Evolutionary conservation across 2,888 invertebrate species (phyloP).

Genomic region (Drosophila tripunctata): DNA sequence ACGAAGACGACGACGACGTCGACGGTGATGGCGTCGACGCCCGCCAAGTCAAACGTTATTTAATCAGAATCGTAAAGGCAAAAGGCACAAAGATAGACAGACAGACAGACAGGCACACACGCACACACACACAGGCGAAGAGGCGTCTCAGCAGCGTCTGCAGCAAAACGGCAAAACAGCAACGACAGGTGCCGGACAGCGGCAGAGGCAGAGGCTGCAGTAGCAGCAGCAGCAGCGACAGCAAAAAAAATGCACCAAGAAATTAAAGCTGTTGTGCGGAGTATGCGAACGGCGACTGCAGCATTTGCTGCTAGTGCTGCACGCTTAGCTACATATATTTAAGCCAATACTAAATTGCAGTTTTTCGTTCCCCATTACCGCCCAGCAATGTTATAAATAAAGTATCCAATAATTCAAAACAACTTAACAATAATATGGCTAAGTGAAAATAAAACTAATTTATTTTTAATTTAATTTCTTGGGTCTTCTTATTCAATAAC

Average conservation of each 20-base stretch:
- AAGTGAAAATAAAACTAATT: no score
- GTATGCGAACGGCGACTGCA: slow-evolving; percentile 51
- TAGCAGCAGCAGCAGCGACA: slow-evolving; percentile 1
- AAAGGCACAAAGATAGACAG: slow-evolving; percentile 45
- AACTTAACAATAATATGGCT: no score
- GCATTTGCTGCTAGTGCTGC: background rate
- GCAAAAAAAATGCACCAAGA: slow-evolving; percentile 61
- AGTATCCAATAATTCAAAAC: no score
- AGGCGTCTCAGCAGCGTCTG: slow-evolving; percentile 50
- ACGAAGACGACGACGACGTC: slow-evolving; percentile 6
- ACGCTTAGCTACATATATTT: background rate
- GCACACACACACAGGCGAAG: slow-evolving; percentile 21
- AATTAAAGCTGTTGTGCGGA: slow-evolving; percentile 68
- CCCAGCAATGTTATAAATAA: no score
- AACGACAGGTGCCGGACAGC: slow-evolving; percentile 52
- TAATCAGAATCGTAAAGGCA: slow-evolving; percentile 71
- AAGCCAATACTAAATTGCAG: no score
- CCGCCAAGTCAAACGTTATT: slow-evolving; percentile 77
- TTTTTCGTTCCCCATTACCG: no score
- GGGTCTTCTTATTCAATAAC: no score
- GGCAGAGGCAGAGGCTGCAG: slow-evolving; percentile 18
- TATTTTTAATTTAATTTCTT: no score
- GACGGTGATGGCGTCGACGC: slow-evolving; percentile 35
- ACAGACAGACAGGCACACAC: background rate
- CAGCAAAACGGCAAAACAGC: slow-evolving; percentile 26